Evolutionary conservation across 1,140 invertebrate species (phyloP), one percentile per base, ranked within the genome.

Genomic region (Potamilus streckersoni): DNA sequence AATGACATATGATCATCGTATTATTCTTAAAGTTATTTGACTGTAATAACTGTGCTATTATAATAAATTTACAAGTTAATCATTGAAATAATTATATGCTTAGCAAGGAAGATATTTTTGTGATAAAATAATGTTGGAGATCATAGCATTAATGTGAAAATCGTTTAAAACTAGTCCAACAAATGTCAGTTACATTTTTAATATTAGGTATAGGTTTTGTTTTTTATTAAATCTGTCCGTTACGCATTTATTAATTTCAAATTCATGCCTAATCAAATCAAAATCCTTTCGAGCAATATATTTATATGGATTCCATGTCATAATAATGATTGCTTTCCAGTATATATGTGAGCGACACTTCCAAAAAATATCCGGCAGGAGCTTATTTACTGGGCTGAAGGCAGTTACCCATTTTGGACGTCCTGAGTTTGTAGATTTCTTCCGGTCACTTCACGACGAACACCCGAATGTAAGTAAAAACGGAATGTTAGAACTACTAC

Each of bases 331-430:
- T 38, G 1, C 20, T 70, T 93, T 95, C 38, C 92, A 99, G 98
- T 99, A 99, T 87, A 99, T 99, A 88, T 99, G 98, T 90, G 98
- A 99, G 91, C 98, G 99, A 90, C 97, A 99, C 90, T 99, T 99
- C 91, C 98, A 99, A 91, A 93, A 97, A 74, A 92, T 99, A 68
- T 96, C 96, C 0, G 96, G 97, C 84, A 96, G 94, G 67, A 98
- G 96, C 69, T 97, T 99, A 93, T 99, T 99, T 89, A 99, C 97
- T 19, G 97, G 97, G 3, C 91, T 99, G 56, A 98, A 97, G 90
- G 97, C 98, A 0, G 99, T 98, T 91, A 89, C 88, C 1, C 98
- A 99, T 90, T 99, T 99, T 87, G 98, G 98, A 11, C 91, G 98
- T 63, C 98, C 98, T 2, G 96, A 99, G 87, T 99, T 99, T 95